A percentile compares a stretch with the other conserved stretches of the same genome.
phyloP scores from a whole-genome alignment of 2,888 invertebrate species.

The Liodrosophila aerea region DNA sequence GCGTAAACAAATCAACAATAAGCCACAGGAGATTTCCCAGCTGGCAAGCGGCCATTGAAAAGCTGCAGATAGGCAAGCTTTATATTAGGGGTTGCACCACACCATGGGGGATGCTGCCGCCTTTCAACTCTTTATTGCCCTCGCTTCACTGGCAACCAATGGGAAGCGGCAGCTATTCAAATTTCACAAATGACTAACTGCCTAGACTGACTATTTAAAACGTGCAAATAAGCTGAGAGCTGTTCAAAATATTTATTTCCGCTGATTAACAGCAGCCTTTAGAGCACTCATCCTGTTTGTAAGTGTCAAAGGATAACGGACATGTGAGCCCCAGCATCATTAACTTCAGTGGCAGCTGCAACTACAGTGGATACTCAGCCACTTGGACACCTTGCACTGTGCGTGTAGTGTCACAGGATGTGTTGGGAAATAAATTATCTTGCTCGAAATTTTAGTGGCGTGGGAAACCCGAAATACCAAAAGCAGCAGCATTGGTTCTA shows the following conservation, averaged over 20 bases:
- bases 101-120: conserved; percentile 36
- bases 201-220: conserved; percentile 27
- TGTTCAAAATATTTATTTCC: conserved; percentile 51
- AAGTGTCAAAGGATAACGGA: conserved; percentile 51
- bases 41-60: conserved; percentile 49
- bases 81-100: conserved; percentile 25
- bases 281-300: conserved; percentile 20
- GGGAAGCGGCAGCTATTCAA: too few species aligned
- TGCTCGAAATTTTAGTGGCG: conserved; percentile 43
- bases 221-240: conserved; percentile 30
- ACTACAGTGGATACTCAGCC: conserved; percentile 28
- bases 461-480: conserved; percentile 35
- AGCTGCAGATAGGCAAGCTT: conserved; percentile 43
- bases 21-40: conserved; percentile 19
- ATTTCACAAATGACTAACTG: conserved; percentile 41
- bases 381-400: conserved; percentile 46
- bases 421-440: conserved; percentile 48
- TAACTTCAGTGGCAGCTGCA: conserved; percentile 17
- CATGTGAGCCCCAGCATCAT: background rate
- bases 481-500: too few species aligned
- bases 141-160: too few species aligned
- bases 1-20: conserved; percentile 29
- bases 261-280: conserved; percentile 17
- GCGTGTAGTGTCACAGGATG: conserved; percentile 39
- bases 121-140: conserved; percentile 44